Percentiles rank a stretch among this genome's conserved stretches.
phyloP scores from a whole-genome alignment of 2,888 invertebrate genomes.

The Apotomis capreana region DNA sequence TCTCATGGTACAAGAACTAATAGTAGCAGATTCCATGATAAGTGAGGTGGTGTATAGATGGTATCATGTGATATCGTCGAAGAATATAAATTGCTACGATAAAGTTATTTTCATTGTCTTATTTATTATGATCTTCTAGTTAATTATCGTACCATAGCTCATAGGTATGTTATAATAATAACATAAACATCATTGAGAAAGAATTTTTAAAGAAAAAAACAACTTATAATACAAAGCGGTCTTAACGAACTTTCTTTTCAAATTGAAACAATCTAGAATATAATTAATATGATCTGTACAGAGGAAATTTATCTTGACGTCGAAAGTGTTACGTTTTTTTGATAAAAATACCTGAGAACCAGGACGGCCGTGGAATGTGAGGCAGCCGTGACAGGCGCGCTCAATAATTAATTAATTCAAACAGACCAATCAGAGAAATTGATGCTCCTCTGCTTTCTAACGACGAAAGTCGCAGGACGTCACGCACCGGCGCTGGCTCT shows the following conservation, averaged over 20 bases:
- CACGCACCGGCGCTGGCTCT: conserved; percentile 64
- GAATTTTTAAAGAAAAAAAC: conserved; percentile 1
- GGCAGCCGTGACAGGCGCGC: conserved; percentile 75
- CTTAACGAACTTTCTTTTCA: conserved; percentile 15
- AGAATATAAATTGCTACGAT: neutral
- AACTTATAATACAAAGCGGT: neutral
- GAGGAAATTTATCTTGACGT: conserved; percentile 37
- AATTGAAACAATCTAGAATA: conserved; percentile 45
- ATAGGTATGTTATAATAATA: neutral
- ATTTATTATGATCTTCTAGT: neutral
- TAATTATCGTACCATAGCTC: neutral
- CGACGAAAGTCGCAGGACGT: conserved; percentile 69
- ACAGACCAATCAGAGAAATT: conserved; percentile 81
- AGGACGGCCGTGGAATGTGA: conserved; percentile 76
- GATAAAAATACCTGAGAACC: conserved; percentile 73
- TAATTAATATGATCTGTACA: conserved; percentile 37
- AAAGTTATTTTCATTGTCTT: too few species aligned
- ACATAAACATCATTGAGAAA: too few species aligned
- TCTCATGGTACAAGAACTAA: neutral
- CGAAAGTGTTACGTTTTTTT: conserved; percentile 68
- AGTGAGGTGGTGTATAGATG: neutral
- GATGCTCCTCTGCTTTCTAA: conserved; percentile 77
- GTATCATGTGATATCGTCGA: conserved; percentile 1
- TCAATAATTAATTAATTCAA: conserved; percentile 81
- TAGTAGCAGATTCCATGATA: conserved; percentile 6